phyloP scores from a whole-genome alignment of 2,797 vertebrate genomes.

The Mus spretus region DNA sequence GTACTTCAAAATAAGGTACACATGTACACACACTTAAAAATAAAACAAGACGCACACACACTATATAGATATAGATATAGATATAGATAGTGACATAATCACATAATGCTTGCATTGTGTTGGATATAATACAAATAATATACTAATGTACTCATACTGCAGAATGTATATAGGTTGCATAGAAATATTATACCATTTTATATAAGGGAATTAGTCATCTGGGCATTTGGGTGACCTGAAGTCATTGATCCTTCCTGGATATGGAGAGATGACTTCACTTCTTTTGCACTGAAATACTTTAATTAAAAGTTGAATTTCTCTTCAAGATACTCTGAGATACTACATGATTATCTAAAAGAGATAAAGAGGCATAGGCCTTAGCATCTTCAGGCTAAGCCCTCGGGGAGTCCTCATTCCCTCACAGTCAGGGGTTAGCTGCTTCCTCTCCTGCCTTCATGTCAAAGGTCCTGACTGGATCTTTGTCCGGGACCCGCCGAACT shows the following conservation, averaged over 20 bases:
- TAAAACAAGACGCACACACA: too few relatives aligned
- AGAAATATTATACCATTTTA: neutral
- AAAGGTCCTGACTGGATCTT: neutral
- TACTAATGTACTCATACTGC: neutral
- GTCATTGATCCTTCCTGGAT: neutral
- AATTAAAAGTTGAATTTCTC: neutral
- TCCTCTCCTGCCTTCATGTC: neutral
- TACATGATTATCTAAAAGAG: neutral
- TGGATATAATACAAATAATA: neutral
- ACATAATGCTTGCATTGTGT: neutral
- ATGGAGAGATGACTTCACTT: neutral
- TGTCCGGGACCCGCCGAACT: too few relatives aligned
- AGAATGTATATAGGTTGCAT: neutral
- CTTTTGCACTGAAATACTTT: neutral
- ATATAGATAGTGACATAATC: neutral
- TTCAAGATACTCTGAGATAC: neutral
- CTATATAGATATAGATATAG: too few relatives aligned
- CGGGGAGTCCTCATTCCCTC: neutral
- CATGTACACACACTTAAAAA: neutral
- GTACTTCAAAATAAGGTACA: neutral
- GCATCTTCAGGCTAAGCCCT: neutral
- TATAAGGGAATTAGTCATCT: neutral
- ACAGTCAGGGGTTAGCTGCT: rapidly evolving
- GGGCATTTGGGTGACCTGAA: neutral
- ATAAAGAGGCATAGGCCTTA: neutral